Evolutionary conservation across 2,888 invertebrate species (phyloP).

Genomic region (Acanthococcus lagerstroemiae): DNA sequence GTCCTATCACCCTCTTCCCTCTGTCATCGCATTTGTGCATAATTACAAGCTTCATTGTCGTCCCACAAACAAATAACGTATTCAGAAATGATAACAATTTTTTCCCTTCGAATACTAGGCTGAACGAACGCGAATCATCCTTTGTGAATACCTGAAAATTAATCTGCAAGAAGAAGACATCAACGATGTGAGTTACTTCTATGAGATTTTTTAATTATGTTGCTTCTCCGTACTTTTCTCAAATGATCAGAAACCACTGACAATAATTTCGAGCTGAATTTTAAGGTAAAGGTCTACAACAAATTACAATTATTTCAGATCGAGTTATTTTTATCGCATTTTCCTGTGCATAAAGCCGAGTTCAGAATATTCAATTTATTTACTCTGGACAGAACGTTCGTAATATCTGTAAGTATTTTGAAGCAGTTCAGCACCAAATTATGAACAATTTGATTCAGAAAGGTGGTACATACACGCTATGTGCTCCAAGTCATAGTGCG

Average conservation of each 20-base stretch:
- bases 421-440: not conserved
- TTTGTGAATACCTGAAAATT: conserved; percentile 4
- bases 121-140: not conserved
- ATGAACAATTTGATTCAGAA: not conserved
- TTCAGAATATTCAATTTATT: conserved; percentile 15
- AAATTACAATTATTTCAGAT: conserved; percentile 3
- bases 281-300: no score
- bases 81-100: no score
- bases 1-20: no score
- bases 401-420: not conserved
- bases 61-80: no score
- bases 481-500: no score
- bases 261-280: no score
- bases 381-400: not conserved
- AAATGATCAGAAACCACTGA: no score
- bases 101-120: no score
- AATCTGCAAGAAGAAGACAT: conserved; percentile 3
- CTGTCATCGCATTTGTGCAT: no score
- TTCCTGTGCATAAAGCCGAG: conserved; percentile 11
- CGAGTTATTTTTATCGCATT: not conserved
- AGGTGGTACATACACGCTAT: not conserved
- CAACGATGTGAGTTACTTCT: not conserved
- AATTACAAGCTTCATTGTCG: no score
- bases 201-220: no score
- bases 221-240: no score